A percentile compares a stretch with the other conserved stretches of the same genome.
Evolutionary conservation across 2,113 vertebrate species (phyloP).

Genomic region (Sceloporus tristichus): DNA sequence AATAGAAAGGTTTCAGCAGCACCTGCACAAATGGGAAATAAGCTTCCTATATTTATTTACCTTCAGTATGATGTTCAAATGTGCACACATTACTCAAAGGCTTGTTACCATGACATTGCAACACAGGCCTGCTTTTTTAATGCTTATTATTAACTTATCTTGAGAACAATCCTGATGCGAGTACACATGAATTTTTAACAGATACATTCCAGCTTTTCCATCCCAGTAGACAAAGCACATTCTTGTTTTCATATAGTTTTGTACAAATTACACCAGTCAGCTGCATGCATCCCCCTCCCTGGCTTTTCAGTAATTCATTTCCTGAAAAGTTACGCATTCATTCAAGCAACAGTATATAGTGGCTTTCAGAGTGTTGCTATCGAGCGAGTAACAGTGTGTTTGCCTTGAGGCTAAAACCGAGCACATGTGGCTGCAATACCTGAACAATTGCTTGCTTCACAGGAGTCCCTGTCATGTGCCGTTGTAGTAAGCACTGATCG

Average conservation of each 20-base stretch:
- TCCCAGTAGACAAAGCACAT: conserved; percentile 32
- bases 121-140: not conserved
- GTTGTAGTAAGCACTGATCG: not conserved
- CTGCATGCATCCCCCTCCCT: conserved; percentile 19
- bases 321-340: conserved; percentile 67
- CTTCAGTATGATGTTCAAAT: not conserved
- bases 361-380: conserved; percentile 59
- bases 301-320: conserved; percentile 72
- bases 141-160: conserved; percentile 27
- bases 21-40: conserved; percentile 11
- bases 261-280: conserved; percentile 67
- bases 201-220: conserved; percentile 50
- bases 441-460: not conserved
- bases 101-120: conserved; percentile 35
- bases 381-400: conserved; percentile 58
- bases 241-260: conserved; percentile 59
- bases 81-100: not conserved
- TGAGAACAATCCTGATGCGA: conserved; percentile 42
- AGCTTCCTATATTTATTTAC: not conserved
- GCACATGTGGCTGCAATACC: not conserved
- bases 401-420: conserved; percentile 21
- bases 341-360: conserved; percentile 57
- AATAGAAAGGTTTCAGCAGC: not conserved
- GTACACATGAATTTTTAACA: conserved; percentile 62
- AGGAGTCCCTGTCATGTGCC: not conserved